Conservation (phyloP, 2,888 invertebrate species). For the Tinea pellionella region DNA sequence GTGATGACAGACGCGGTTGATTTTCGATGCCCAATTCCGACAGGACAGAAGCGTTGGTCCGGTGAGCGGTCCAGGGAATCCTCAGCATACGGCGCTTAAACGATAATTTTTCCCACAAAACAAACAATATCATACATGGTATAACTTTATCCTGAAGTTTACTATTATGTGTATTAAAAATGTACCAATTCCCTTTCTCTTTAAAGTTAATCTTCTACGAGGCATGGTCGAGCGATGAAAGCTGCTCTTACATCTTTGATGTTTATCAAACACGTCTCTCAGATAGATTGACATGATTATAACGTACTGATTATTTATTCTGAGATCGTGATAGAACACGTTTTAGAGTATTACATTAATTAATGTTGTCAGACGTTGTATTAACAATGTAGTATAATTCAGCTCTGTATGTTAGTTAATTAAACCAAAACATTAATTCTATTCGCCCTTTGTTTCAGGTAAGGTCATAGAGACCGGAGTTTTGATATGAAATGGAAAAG, state of each 20-base stretch:
- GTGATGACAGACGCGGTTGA: too few relatives aligned
- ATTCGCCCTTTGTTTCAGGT: slow-evolving; percentile 43
- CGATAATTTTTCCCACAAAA: too few relatives aligned
- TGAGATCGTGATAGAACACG: neutral
- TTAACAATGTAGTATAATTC: neutral
- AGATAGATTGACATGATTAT: neutral
- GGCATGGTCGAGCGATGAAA: neutral
- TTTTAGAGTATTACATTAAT: neutral
- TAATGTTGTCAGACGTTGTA: neutral
- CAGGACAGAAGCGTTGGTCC: too few relatives aligned
- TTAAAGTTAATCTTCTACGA: too few relatives aligned
- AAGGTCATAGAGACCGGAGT: slow-evolving; percentile 20
- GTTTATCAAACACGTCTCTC: neutral
- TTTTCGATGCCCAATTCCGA: too few relatives aligned
- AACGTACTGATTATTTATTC: neutral
- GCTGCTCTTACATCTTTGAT: neutral
- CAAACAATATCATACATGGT: too few relatives aligned
- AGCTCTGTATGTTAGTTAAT: neutral
- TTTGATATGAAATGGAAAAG: slow-evolving; percentile 52
- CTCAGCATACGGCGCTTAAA: too few relatives aligned
- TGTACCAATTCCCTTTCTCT: too few relatives aligned
- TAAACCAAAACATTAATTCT: neutral
- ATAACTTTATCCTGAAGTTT: too few relatives aligned
- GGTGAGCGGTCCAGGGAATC: too few relatives aligned
- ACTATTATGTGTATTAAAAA: too few relatives aligned